Percentiles rank a stretch among this genome's conserved stretches.
These are phyloP conservation scores for Siniperca undulata DNA, from an alignment of 2,797 vertebrate species.

Conservation along the genomic window DNA sequence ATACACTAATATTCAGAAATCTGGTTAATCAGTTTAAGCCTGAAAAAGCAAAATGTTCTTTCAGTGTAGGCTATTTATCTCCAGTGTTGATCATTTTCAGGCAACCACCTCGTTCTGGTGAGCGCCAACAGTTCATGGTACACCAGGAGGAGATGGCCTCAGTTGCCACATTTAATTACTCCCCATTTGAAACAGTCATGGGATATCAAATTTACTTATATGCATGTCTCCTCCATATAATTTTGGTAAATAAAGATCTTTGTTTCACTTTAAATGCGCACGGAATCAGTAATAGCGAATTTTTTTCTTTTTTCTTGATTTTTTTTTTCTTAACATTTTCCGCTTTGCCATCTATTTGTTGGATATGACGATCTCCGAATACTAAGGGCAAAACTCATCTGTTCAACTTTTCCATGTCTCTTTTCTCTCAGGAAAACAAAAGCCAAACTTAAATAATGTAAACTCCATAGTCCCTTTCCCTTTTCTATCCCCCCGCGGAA, in stretches of 20 bases:
- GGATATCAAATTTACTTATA: conserved; percentile 75
- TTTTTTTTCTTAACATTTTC: conserved; percentile 58
- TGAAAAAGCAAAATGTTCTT: conserved; percentile 76
- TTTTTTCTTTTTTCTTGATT: conserved; percentile 59
- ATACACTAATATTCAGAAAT: conserved; percentile 81
- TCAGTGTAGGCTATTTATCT: conserved; percentile 76
- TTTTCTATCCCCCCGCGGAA: conserved; percentile 70
- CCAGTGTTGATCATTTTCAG: conserved; percentile 80
- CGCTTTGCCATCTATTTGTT: conserved; percentile 74
- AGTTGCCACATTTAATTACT: conserved; percentile 76
- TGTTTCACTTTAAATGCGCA: conserved; percentile 85
- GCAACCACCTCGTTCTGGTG: conserved; percentile 72
- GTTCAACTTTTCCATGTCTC: conserved; percentile 82
- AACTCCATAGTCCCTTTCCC: conserved; percentile 86
- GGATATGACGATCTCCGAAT: conserved; percentile 77
- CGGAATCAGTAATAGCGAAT: conserved; percentile 76
- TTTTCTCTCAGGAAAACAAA: conserved; percentile 82
- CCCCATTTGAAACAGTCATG: conserved; percentile 75
- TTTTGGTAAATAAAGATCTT: conserved; percentile 88
- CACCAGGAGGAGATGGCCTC: conserved; percentile 79
- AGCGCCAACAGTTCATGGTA: conserved; percentile 74
- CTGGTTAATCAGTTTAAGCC: conserved; percentile 81
- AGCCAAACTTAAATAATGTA: conserved; percentile 87
- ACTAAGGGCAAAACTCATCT: conserved; percentile 81
- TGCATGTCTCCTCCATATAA: conserved; percentile 77